phyloP scores from a whole-genome alignment of 2,888 invertebrate species.

The Protophormia terraenovae region DNA sequence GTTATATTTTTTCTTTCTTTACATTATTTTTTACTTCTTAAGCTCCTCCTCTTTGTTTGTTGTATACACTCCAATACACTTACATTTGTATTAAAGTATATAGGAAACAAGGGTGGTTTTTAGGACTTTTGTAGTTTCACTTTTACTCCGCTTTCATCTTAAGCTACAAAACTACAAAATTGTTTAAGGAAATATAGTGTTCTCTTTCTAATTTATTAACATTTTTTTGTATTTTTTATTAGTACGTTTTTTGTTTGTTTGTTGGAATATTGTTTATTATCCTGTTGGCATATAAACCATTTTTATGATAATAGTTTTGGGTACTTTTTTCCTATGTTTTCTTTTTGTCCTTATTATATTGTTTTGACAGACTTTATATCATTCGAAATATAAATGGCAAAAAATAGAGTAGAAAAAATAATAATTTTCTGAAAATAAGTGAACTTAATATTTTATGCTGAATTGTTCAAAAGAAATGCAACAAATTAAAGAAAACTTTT shows the following conservation, averaged over 20 bases:
- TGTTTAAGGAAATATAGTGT: background rate
- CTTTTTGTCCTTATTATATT: slow-evolving; percentile 36
- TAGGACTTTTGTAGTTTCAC: slow-evolving; percentile 44
- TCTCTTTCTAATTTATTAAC: slow-evolving; percentile 49
- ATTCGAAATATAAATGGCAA: slow-evolving; percentile 46
- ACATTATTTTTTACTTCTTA: background rate
- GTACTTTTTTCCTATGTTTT: slow-evolving; percentile 11
- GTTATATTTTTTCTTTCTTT: background rate
- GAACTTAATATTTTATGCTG: slow-evolving; percentile 46
- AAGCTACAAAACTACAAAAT: slow-evolving; percentile 59
- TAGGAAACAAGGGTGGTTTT: slow-evolving; percentile 42
- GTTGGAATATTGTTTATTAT: slow-evolving; percentile 59
- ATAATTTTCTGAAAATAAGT: slow-evolving; percentile 40
- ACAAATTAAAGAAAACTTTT: background rate
- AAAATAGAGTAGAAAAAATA: background rate
- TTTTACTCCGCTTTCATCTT: background rate
- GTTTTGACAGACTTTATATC: slow-evolving; percentile 60
- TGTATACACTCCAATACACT: background rate
- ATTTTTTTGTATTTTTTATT: background rate
- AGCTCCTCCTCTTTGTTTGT: slow-evolving; percentile 21
- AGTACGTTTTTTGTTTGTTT: slow-evolving; percentile 19
- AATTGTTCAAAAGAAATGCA: background rate
- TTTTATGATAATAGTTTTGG: slow-evolving; percentile 66
- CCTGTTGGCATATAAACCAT: slow-evolving; percentile 64
- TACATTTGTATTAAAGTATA: background rate